phyloP scores from a whole-genome alignment of 23 tunicate species.

The Styela clava region DNA sequence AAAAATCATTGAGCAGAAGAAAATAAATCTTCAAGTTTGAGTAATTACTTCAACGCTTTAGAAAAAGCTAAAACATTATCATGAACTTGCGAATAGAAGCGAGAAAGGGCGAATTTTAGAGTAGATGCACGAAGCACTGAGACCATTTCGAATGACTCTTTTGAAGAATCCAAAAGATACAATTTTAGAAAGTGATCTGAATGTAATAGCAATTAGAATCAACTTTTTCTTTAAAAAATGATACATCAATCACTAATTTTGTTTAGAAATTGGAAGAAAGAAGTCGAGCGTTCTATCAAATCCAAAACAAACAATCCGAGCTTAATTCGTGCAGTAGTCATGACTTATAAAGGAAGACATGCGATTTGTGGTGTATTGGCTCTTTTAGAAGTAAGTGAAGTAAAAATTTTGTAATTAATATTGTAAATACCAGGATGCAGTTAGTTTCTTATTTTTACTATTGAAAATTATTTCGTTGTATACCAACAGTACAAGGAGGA shows the following conservation, averaged over 20 bases:
- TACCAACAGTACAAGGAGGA: neutral
- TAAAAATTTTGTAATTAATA: neutral
- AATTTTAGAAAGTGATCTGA: neutral
- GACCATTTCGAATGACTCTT: neutral
- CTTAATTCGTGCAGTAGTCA: neutral
- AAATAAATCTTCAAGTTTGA: too few species aligned
- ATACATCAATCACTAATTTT: too few species aligned
- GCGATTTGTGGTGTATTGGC: neutral
- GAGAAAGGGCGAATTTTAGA: too few species aligned
- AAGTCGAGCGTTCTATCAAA: neutral
- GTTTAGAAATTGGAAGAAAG: slow-evolving; percentile 1
- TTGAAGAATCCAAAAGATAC: neutral
- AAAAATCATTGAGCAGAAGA: too few species aligned
- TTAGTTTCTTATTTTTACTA: too few species aligned
- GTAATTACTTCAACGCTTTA: too few species aligned
- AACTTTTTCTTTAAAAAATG: too few species aligned
- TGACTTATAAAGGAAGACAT: neutral
- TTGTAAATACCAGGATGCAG: neutral
- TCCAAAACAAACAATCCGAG: neutral
- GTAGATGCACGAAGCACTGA: too few species aligned
- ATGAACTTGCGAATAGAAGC: too few species aligned
- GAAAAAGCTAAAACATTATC: too few species aligned
- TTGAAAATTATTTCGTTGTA: neutral
- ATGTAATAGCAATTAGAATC: too few species aligned
- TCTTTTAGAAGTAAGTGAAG: neutral